phyloP scores from a whole-genome alignment of 2,113 vertebrate genomes.

The Perca fluviatilis region DNA sequence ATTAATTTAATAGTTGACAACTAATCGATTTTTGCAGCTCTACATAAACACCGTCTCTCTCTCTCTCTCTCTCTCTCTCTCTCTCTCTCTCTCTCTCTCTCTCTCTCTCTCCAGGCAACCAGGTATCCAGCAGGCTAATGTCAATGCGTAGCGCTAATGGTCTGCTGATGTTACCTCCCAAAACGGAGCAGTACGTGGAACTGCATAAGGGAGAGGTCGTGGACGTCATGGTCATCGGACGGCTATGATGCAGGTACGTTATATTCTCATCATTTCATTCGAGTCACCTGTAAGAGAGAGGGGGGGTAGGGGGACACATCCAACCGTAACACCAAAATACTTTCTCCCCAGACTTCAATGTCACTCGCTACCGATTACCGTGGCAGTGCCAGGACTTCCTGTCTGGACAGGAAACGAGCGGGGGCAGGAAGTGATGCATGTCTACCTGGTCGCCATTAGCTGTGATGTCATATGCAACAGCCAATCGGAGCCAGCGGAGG shows the following conservation, averaged over 20 bases:
- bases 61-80: too few species aligned
- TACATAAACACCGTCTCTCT: too few species aligned
- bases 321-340: slow-evolving; percentile 1
- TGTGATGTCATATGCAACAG: slow-evolving; percentile 99
- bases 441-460: slow-evolving; percentile 97
- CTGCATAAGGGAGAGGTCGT: slow-evolving; percentile 99
- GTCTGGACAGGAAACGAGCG: slow-evolving; percentile 71
- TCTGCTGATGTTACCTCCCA: slow-evolving; percentile 99
- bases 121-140: slow-evolving; percentile 99
- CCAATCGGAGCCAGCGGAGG: slow-evolving; percentile 82
- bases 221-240: slow-evolving; percentile 99
- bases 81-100: background rate
- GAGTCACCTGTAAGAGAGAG: background rate
- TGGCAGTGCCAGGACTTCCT: slow-evolving; percentile 77
- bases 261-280: background rate
- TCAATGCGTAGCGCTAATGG: slow-evolving; percentile 99
- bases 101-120: slow-evolving; percentile 88
- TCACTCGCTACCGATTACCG: slow-evolving; percentile 73
- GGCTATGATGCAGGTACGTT: slow-evolving; percentile 92
- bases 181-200: slow-evolving; percentile 99
- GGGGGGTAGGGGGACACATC: accelerated
- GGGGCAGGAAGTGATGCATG: slow-evolving; percentile 91
- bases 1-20: too few species aligned
- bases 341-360: slow-evolving; percentile 64
- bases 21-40: too few species aligned